A percentile compares a stretch with the other conserved stretches of the same genome.
Conservation (phyloP, 2,113 vertebrate genomes). For the Andinoacara biseriatus region DNA sequence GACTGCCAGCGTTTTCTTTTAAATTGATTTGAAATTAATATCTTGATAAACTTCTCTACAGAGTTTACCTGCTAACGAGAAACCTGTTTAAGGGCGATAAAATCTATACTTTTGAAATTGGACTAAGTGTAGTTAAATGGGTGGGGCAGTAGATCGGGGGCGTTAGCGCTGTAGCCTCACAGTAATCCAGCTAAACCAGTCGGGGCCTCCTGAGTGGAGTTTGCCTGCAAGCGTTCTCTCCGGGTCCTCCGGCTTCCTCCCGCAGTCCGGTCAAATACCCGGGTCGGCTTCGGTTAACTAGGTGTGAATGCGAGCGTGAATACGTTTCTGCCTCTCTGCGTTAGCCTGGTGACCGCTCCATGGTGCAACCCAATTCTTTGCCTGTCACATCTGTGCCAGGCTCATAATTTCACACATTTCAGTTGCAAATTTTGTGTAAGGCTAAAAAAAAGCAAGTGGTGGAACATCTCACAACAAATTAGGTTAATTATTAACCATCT, state of each 20-base stretch:
- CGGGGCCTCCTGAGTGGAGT: neutral
- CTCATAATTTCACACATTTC: too few species aligned
- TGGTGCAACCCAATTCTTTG: too few species aligned
- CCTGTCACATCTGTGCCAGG: too few species aligned
- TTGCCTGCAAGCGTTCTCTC: neutral
- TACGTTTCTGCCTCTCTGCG: too few species aligned
- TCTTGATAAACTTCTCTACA: neutral
- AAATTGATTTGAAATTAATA: neutral
- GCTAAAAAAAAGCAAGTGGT: too few species aligned
- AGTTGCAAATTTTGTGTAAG: too few species aligned
- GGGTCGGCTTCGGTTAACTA: neutral
- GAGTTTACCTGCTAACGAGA: neutral
- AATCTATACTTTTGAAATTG: rapidly evolving
- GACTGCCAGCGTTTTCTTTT: neutral
- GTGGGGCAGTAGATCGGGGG: neutral
- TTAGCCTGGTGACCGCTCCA: too few species aligned
- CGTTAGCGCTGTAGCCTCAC: too few species aligned
- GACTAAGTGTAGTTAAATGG: neutral
- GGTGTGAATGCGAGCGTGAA: too few species aligned
- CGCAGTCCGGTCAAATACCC: neutral
- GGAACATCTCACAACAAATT: too few species aligned
- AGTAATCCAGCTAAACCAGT: neutral
- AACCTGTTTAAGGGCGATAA: rapidly evolving
- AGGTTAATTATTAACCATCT: too few species aligned
- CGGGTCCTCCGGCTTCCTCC: neutral